Percentiles rank a stretch among this genome's conserved stretches.
phyloP scores from a whole-genome alignment of 1,140 invertebrate species.

The Lethocerus indicus region DNA sequence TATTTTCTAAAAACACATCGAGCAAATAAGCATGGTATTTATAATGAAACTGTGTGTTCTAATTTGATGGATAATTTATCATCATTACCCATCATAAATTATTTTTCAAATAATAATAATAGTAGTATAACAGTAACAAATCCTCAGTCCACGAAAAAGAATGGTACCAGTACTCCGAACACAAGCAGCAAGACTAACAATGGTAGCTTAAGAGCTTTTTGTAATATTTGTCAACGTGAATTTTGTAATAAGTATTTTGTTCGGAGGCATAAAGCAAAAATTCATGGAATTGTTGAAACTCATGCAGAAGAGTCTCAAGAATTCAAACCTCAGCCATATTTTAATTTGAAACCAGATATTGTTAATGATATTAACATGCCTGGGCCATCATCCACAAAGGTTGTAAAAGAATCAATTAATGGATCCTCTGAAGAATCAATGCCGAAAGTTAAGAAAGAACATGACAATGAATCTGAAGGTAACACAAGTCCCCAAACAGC shows the following conservation, averaged over 20 bases:
- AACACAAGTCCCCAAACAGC: conserved; percentile 9
- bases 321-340: conserved; percentile 11
- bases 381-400: conserved; percentile 10
- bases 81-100: conserved; percentile 13
- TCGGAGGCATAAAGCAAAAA: conserved; percentile 39
- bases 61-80: conserved; percentile 16
- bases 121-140: not conserved
- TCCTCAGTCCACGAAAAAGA: not conserved
- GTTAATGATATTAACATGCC: conserved; percentile 5
- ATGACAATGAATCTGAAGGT: conserved; percentile 12
- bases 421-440: conserved; percentile 8
- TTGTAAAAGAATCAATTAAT: conserved; percentile 2
- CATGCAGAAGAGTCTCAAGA: conserved; percentile 13
- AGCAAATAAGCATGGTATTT: conserved; percentile 87
- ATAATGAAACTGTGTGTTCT: conserved; percentile 36
- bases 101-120: conserved; percentile 12
- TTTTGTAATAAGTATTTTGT: conserved; percentile 59
- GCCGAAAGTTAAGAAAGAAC: conserved; percentile 11
- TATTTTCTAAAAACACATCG: conserved; percentile 98
- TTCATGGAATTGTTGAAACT: conserved; percentile 29
- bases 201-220: conserved; percentile 25
- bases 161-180: not conserved
- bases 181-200: not conserved
- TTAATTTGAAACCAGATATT: conserved; percentile 2
- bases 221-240: conserved; percentile 45